Percentiles rank a stretch among this genome's conserved stretches.
Conservation (phyloP, 2,113 vertebrate species). For the Chitala chitala region DNA sequence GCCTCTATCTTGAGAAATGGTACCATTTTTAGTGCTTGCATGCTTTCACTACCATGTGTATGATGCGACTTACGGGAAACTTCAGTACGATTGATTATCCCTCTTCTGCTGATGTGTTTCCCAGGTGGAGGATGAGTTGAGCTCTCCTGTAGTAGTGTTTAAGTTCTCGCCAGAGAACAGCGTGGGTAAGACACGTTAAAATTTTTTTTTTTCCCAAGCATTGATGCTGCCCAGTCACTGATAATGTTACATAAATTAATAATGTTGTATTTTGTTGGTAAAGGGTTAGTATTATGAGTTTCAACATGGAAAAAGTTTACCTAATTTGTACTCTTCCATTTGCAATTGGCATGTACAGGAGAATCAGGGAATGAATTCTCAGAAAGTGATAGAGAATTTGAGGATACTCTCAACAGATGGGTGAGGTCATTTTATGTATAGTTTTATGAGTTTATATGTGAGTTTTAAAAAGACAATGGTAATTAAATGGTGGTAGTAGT, state of each 20-base stretch:
- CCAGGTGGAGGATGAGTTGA: slow-evolving; percentile 88
- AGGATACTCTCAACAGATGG: slow-evolving; percentile 86
- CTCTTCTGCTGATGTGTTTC: slow-evolving; percentile 15
- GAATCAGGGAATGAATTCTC: slow-evolving; percentile 49
- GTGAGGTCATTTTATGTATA: slow-evolving; percentile 52
- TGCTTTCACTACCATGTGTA: background rate
- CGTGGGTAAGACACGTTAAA: slow-evolving; percentile 59
- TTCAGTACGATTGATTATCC: background rate
- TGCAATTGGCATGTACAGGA: slow-evolving; percentile 40
- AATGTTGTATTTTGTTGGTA: background rate
- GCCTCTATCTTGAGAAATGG: background rate
- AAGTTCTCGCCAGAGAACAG: slow-evolving; percentile 68
- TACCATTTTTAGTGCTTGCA: background rate
- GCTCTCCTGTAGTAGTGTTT: slow-evolving; percentile 88
- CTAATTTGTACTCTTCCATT: background rate
- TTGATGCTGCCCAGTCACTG: too few species aligned
- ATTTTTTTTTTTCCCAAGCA: too few species aligned
- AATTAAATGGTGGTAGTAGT: background rate
- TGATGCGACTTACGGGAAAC: background rate
- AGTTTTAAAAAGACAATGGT: background rate
- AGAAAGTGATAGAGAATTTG: slow-evolving; percentile 66
- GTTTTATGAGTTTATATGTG: background rate
- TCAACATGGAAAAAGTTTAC: background rate
- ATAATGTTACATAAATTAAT: too few species aligned
- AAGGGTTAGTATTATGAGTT: too few species aligned